A percentile compares a stretch with the other conserved stretches of the same genome.
These are phyloP conservation scores for Drosophila pallidifrons DNA, from an alignment of 1,140 invertebrate species.

Conservation along the genomic window DNA sequence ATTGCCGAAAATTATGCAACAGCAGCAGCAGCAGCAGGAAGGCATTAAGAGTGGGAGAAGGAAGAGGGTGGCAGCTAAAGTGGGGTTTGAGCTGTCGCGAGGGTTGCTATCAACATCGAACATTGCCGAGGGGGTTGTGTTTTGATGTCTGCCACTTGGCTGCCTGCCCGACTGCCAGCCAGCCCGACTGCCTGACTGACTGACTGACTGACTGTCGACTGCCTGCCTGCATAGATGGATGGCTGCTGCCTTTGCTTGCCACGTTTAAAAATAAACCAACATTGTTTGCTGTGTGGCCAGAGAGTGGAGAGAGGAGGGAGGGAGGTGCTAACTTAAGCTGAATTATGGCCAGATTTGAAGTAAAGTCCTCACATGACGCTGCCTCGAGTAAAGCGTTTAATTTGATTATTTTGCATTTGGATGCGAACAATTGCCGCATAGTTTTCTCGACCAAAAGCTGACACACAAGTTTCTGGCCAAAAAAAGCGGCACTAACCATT, in stretches of 20 bases:
- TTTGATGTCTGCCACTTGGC: conserved; percentile 80
- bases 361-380: not conserved
- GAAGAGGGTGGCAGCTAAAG: conserved; percentile 6
- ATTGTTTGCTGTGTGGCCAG: conserved; percentile 10
- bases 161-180: conserved; percentile 48
- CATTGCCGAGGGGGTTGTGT: conserved; percentile 57
- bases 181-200: conserved; percentile 11
- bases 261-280: conserved; percentile 56
- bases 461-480: conserved; percentile 64
- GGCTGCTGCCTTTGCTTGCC: conserved; percentile 2
- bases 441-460: conserved; percentile 59
- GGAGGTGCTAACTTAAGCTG: conserved; percentile 28
- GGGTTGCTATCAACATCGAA: conserved; percentile 31
- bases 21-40: conserved; percentile 50
- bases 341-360: conserved; percentile 44
- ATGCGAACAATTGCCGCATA: conserved; percentile 63
- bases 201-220: conserved; percentile 11
- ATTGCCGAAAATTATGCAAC: conserved; percentile 83
- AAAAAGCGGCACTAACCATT: conserved; percentile 18
- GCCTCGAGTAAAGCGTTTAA: conserved; percentile 60
- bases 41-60: conserved; percentile 14
- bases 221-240: conserved; percentile 22
- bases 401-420: conserved; percentile 73
- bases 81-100: conserved; percentile 19
- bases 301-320: not conserved